Conservation (phyloP, 2,888 invertebrate species). For the Rotaria socialis region DNA sequence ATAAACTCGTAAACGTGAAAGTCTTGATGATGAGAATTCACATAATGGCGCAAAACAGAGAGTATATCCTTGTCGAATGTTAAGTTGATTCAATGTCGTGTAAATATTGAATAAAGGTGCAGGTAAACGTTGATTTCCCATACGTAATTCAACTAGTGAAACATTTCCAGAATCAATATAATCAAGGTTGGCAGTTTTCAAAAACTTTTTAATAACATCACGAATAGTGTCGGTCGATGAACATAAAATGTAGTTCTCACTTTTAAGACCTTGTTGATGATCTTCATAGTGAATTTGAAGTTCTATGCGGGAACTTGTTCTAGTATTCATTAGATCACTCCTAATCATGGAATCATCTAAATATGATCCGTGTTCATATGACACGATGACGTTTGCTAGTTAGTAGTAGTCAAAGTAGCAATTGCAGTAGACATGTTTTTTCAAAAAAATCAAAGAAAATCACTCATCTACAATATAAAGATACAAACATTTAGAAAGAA, state of each 20-base stretch:
- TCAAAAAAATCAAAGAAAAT: too few species aligned
- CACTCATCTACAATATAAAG: too few species aligned
- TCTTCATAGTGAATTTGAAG: neutral
- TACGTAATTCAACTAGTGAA: neutral
- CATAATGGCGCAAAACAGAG: too few species aligned
- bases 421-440: too few species aligned
- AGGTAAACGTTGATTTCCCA: neutral
- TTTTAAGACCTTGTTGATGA: neutral
- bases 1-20: too few species aligned
- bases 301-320: neutral
- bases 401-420: too few species aligned
- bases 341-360: neutral
- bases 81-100: too few species aligned
- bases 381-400: neutral
- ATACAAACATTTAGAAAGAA: too few species aligned
- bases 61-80: too few species aligned
- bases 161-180: neutral
- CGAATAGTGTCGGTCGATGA: neutral
- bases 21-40: too few species aligned
- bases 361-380: neutral
- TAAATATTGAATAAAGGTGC: too few species aligned
- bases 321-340: neutral
- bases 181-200: neutral
- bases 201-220: neutral
- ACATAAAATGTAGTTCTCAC: neutral